Evolutionary conservation across 1,140 invertebrate species (phyloP), one percentile per base, ranked within the genome.

Genomic region (Aphelenchoides fujianensis): DNA sequence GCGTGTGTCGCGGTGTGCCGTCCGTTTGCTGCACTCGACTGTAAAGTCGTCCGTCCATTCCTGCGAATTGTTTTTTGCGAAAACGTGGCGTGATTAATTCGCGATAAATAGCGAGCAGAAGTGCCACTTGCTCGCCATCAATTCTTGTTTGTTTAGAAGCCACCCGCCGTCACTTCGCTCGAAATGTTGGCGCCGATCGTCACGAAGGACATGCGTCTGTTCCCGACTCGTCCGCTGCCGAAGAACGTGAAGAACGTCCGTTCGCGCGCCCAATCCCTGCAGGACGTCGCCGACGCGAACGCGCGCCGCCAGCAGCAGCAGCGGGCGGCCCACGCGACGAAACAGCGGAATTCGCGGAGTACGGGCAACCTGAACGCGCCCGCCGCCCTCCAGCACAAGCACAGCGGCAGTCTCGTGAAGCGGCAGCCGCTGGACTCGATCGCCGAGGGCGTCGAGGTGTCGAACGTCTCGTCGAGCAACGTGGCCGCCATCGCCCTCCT

Each of bases 131-230:
- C 12, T 48, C 41, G 41, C 12, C 41, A 16, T 48, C 41, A 48
- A n/a, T n/a, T n/a, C 41, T 12, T 23, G 41, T 59, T 59, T 9
- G 7, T 59, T 59, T 59, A 19, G 19, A 12, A 12, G 41, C n/a
- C n/a, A n/a, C n/a, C n/a, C n/a, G n/a, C n/a, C n/a, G 7, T 19
- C 7, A 9, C 19, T 9, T 7, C 23, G 55, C 23, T 31, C 63
- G 30, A 69, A 3, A 73, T 73, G 71, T 52, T 73, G 72, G 71
- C 71, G 34, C 71, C 71, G 0, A 73, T 73, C n/a, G 72, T 73
- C 12, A 73, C 71, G 16, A 73, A 73, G 48, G 71, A 73, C 34
- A 73, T 73, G 71, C 64, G 74, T 36, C 48, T 73, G 37, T 73
- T 73, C 48, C 71, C 72, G 9, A 31, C 71, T 5, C 28, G 48